Evolutionary conservation across 2,113 vertebrate genomes (phyloP).

Genomic region (Saguinus midas): DNA sequence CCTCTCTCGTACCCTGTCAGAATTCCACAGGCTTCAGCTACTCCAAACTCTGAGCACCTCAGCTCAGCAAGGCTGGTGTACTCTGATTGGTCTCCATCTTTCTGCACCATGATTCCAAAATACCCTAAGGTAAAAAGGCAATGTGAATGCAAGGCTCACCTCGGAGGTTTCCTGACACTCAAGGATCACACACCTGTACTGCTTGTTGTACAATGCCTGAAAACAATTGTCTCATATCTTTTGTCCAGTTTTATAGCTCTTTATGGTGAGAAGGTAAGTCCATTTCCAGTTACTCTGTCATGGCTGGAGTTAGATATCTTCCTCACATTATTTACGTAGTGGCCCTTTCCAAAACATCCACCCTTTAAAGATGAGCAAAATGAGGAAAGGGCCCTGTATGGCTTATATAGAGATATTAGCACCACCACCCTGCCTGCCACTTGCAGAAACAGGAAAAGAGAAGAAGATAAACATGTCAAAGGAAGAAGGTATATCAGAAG

Average conservation of each 20-base stretch:
- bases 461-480: neutral
- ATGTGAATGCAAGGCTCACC: neutral
- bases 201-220: neutral
- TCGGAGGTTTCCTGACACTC: neutral
- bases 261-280: neutral
- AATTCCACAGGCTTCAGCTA: neutral
- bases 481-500: neutral
- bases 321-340: neutral
- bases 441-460: neutral
- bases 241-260: neutral
- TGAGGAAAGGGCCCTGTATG: neutral
- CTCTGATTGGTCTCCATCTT: neutral
- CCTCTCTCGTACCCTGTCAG: neutral
- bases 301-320: neutral
- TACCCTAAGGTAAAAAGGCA: neutral
- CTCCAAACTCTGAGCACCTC: neutral
- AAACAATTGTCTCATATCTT: neutral
- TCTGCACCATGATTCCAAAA: neutral
- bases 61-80: neutral
- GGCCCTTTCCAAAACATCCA: neutral
- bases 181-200: neutral
- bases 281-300: neutral
- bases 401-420: neutral
- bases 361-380: constrained; percentile 42
- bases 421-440: neutral